phyloP scores from a whole-genome alignment of 2,888 invertebrate species.

The Osedax frankpressi region DNA sequence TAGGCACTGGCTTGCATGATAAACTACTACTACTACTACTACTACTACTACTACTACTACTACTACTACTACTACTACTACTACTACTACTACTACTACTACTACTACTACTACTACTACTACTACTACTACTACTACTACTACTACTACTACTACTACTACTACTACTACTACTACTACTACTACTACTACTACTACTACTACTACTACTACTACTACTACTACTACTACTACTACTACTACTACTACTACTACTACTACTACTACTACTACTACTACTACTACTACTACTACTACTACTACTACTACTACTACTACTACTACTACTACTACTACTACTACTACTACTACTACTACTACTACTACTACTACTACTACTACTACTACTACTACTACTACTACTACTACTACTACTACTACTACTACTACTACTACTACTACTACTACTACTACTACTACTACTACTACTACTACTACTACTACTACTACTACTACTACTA shows the following conservation, averaged over 20 bases:
- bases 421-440: conserved; percentile 22
- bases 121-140: conserved; percentile 12
- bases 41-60: conserved; percentile 10
- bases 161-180: conserved; percentile 11
- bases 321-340: conserved; percentile 11
- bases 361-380: conserved; percentile 11
- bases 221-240: conserved; percentile 11
- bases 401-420: conserved; percentile 20
- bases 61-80: conserved; percentile 12
- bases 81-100: conserved; percentile 11
- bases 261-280: conserved; percentile 10
- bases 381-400: conserved; percentile 10
- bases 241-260: conserved; percentile 12
- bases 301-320: conserved; percentile 11
- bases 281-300: conserved; percentile 12
- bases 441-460: conserved; percentile 22
- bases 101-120: conserved; percentile 11
- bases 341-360: conserved; percentile 11
- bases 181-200: conserved; percentile 11
- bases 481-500: conserved; percentile 22
- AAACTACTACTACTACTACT: background rate
- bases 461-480: conserved; percentile 22
- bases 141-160: conserved; percentile 12
- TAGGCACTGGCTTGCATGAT: too few species aligned
- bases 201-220: conserved; percentile 12